Evolutionary conservation across 53 echinoderm and acorn worm species (phyloP).

Genomic region (Echinarachnius parma): DNA sequence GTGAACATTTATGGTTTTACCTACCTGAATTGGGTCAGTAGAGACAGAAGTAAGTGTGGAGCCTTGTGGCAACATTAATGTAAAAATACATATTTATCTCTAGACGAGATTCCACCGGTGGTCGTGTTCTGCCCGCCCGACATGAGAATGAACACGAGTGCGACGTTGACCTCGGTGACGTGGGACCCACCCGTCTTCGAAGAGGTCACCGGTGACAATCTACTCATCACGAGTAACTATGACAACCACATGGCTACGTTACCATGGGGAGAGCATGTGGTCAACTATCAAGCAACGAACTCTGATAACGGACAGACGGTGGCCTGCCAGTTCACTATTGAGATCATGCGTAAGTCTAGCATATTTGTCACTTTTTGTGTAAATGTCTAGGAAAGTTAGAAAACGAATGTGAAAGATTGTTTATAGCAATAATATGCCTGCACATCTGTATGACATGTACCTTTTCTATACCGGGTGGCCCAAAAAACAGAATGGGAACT

Average conservation of each 20-base stretch:
- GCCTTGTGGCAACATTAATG: too few relatives aligned
- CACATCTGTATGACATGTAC: too few relatives aligned
- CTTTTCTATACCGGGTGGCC: too few relatives aligned
- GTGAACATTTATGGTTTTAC: too few relatives aligned
- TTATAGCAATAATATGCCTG: too few relatives aligned
- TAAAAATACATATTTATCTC: too few relatives aligned
- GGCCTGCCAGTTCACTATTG: slow-evolving; percentile 63
- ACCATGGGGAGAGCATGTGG: slow-evolving; percentile 61
- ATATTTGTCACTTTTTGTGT: too few relatives aligned
- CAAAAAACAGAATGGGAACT: too few relatives aligned
- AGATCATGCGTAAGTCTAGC: slow-evolving; percentile 60
- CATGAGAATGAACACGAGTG: slow-evolving; percentile 21
- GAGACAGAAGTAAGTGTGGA: too few relatives aligned
- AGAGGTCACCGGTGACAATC: slow-evolving; percentile 64
- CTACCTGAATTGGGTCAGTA: too few relatives aligned
- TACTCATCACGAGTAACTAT: slow-evolving; percentile 58
- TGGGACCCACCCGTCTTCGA: slow-evolving; percentile 61
- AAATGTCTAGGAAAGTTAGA: too few relatives aligned
- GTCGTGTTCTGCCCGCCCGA: slow-evolving; percentile 61
- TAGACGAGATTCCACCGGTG: slow-evolving; percentile 67
- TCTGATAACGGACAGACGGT: slow-evolving; percentile 61
- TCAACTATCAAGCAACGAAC: slow-evolving; percentile 62
- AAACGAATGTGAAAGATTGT: too few relatives aligned
- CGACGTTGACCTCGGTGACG: slow-evolving; percentile 24
- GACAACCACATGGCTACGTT: slow-evolving; percentile 23